Base-by-base conservation (phyloP, 2,113 vertebrate species). In the Brachyhypopomus gauderio region DNA sequence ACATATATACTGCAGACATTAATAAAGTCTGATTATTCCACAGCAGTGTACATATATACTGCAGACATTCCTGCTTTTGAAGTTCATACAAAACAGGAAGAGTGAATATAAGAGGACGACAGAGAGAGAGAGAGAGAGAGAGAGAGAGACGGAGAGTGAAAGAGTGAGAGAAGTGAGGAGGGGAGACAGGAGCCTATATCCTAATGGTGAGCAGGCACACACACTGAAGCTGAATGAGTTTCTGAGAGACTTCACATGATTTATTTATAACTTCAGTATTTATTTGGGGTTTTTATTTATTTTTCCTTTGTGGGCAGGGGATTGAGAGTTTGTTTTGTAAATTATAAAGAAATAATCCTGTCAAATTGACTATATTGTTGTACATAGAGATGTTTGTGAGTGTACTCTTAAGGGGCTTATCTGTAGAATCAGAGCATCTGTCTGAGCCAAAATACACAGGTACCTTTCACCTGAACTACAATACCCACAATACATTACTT, bases 371-470 rank as follows among this genome's bases (percentile, higher is more conserved):
- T 66, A 34, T 66, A 34, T 19, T 66, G 30, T 17, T 66, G 63
- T 66, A 66, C 63, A 66, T 66, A 66, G 25, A 66, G 14, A 66
- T 25, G 63, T 66, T 17, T 66, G 63, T 66, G 63, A 66, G 25
- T 66, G 63, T n/a, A 34, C 2, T 2, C 63, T 66, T 34, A 66
- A 8, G 73, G 73, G 75, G 59, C 62, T 66, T 66, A 23, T 45
- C 17, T 66, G 63, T 66, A 66, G 63, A 66, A 66, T 66, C 63
- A 66, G n/a, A 25, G 69, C 38, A 22, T 23, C 38, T 22, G 20
- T 36, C 64, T 71, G 69, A 71, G 69, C 69, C 69, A 71, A 16
- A 66, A 17, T 48, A 71, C 69, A 71, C 38, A 34, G 14, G 30
- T 27, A 64, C 62, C 25, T 27, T 27, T 30, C 62, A n/a, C n/a